Evolutionary conservation across 23 tunicate species (phyloP), one percentile per base, ranked within the genome.

Genomic region (Trididemnum clinides): DNA sequence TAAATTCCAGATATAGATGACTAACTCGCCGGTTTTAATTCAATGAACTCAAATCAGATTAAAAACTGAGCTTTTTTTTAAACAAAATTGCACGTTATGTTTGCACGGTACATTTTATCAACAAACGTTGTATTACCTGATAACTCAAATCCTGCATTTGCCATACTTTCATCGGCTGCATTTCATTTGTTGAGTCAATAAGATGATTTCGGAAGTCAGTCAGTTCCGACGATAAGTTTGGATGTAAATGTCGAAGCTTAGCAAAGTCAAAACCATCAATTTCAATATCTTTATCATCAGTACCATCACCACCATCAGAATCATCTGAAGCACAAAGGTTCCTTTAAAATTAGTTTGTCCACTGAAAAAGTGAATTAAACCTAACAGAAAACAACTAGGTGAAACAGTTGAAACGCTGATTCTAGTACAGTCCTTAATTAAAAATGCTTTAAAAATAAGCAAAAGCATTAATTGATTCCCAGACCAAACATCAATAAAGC

Each of bases 121-220:
- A 44, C 15, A 44, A 44, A 44, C 54, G 31, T 5, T 31, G 54
- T 44, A 10, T 15, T 21, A 92, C 97, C 85, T 94, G 98, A 65
- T 38, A 94, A 37, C 98, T 94, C 6, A 94, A 64, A 58, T 94
- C 98, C 69, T 94, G 98, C 64, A 94, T 83, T 82, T 94, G 98
- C 98, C 98, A 94, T 2, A 88, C 90, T 92, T 97, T 97, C 97
- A 97, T 97, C 31, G 99, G 99, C 58, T 81, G 73, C 83, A 97
- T 92, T 86, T 97, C 99, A 54, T 97, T 87, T 27, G 97, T 88
- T 3, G 91, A 82, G 31, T 97, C 99, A 18, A 90, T 91, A 57
- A 97, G 83, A 77, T 92, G 88, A 64, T 88, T 82, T 34, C 91
- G 66, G 22, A 97, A 89, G 18, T 82, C 82, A 32, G 90, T 82